phyloP scores from a whole-genome alignment of 1,140 invertebrate species.

The Atta cephalotes region DNA sequence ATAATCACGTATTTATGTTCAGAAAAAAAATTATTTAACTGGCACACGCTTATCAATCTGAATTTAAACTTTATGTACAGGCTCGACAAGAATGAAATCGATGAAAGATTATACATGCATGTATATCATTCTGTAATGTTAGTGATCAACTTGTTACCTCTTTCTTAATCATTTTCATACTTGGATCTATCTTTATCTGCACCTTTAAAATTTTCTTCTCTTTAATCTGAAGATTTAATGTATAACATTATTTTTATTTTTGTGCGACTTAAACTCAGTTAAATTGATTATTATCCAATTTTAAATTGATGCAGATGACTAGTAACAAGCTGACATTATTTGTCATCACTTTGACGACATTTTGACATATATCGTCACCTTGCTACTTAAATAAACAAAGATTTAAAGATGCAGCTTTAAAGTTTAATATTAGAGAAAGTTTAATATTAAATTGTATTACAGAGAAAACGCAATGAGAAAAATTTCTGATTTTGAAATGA shows the following conservation, averaged over 20 bases:
- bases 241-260: conserved; percentile 10
- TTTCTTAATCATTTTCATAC: neutral
- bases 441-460: neutral
- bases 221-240: conserved; percentile 12
- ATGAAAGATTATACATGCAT: neutral
- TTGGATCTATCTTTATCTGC: neutral
- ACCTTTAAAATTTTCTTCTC: neutral
- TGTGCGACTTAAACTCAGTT: neutral
- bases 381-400: too few species aligned
- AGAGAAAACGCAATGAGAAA: too few species aligned
- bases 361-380: too few species aligned
- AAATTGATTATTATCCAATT: neutral
- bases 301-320: neutral
- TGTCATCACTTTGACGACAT: too few species aligned
- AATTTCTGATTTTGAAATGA: too few species aligned
- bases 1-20: neutral
- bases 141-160: neutral
- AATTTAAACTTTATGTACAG: neutral
- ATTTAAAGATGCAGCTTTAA: neutral
- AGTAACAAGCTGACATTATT: too few species aligned
- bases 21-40: neutral
- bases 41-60: neutral
- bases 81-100: neutral
- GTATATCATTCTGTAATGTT: neutral
- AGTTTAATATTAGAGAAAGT: neutral